Evolutionary conservation across 2,888 invertebrate species (phyloP), one percentile per base, ranked within the genome.

Genomic region (Eupithecia inturbata): DNA sequence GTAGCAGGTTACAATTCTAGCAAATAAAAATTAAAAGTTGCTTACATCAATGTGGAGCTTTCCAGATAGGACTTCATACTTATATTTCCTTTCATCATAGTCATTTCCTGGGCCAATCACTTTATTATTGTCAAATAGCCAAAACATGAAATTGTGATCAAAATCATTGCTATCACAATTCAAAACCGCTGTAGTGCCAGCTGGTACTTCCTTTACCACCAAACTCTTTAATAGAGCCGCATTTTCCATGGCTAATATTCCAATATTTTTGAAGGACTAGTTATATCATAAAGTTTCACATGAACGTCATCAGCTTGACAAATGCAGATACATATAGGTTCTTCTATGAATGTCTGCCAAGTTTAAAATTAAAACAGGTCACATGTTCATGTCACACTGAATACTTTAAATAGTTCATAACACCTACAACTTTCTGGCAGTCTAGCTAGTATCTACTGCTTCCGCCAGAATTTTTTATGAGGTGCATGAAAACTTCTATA

Each of bases 401-500:
- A 80, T 74, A 82, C 78, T 84, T 85, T 80, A 82, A 76, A 81
- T 81, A 82, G 84, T 85, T 78, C 81, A 83, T 80, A 81, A 81
- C 82, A 80, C 80, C 33, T 33, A 82, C 76, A 74, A 76, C 76
- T 79, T 74, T 72, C 75, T 74, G 64, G 71, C 57, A 73, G 22
- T 41, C 63, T 68, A 74, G 72, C 67, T 84, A 89, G 81, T 90
- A 90, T 83, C 89, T 86, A 84, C 90, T 92, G 78, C 91, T 91
- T 66, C 92, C 89, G 85, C 91, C 91, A 31, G 93, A 92, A 82
- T 95, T 93, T 84, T 93, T 92, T 81, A 96, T 95, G 78, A 96
- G 90, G 88, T 96, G 96, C 86, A 96, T 95, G 80, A 97, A 97
- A 69, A 98, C 97, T 89, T 98, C 97, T 53, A 96, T 94, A 82